phyloP scores from a whole-genome alignment of 1,140 invertebrate species.

The Lamellibrachia luymesi region DNA sequence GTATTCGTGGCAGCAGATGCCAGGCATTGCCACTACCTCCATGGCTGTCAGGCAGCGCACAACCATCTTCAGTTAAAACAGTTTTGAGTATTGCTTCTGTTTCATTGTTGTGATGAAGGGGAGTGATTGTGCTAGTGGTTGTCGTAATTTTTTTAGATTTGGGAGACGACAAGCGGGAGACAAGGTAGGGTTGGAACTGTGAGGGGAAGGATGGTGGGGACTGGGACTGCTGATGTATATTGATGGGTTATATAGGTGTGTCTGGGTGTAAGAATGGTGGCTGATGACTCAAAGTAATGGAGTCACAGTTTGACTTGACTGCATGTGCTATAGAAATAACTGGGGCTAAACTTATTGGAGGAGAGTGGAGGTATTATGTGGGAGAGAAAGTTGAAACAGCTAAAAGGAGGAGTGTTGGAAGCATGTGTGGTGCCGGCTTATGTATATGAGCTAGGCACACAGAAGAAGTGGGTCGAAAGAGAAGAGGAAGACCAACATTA shows the following conservation, averaged over 20 bases:
- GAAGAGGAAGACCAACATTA: too few species aligned
- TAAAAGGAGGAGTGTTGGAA: too few species aligned
- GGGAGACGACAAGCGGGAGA: neutral
- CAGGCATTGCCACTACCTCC: neutral
- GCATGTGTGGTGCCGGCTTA: too few species aligned
- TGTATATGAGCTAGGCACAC: too few species aligned
- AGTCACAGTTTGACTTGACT: neutral
- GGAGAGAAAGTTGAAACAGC: too few species aligned
- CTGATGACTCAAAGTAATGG: neutral
- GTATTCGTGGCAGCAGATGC: neutral
- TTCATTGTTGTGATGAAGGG: neutral
- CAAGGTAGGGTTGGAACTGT: neutral
- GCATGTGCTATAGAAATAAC: too few species aligned
- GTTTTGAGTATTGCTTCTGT: neutral
- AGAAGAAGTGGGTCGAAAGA: too few species aligned
- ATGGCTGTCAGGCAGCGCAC: neutral
- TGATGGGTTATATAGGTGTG: neutral
- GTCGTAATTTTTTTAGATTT: neutral
- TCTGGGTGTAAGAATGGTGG: neutral
- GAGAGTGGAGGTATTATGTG: too few species aligned
- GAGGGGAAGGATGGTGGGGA: neutral
- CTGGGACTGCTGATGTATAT: neutral
- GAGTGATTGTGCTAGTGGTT: neutral
- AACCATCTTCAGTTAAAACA: neutral
- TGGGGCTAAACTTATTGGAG: too few species aligned